Evolutionary conservation across 2,113 vertebrate genomes (phyloP), one percentile per base, ranked within the genome.

Genomic region (Cebus imitator): DNA sequence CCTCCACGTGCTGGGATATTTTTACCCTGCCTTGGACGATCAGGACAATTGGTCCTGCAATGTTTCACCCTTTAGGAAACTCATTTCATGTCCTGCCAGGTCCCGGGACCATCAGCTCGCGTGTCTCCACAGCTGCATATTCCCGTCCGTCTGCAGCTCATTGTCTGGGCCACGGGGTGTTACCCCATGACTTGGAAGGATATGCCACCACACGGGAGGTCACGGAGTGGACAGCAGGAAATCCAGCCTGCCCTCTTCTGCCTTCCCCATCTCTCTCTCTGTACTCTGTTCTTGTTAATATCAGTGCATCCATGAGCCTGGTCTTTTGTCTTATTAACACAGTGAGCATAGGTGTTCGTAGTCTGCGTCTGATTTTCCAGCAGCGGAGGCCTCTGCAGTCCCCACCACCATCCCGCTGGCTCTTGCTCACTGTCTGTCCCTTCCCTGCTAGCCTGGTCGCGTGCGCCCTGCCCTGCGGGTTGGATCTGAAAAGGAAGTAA

Each of bases 121-220:
- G 43, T 52, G 18, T 50, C 43, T 32, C 80, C 7, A 25, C 43
- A 55, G 75, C 57, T 52, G 58, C 17, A 45, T 50, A 12, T 30
- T 20, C 57, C 11, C 6, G 5, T 58, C 80, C 1, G 35, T 75
- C 81, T 25, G 43, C 43, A 43, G 30, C 32, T 84, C 40, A 14
- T 30, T n/a, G 13, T 30, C 52, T 2, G 25, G 52, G 25, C n/a
- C 78, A 9, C 0, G 2, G 16, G 16, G 58, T 25, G 0, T 10
- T 1, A 17, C 4, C 58, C 48, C 40, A 32, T 50, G 20, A 81
- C 73, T 52, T 20, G 64, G 64, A 40, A 52, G 45, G 57, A 78
- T 43, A 1, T 3, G 8, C 21, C 35, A 43, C 25, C 72, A 40
- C 9, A 10, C 8, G 2, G 72, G 72, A 73, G 37, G 72, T 73